These are phyloP conservation scores for Drosophila siamana DNA, from an alignment of 2,888 invertebrate genomes.

Conservation along the genomic window DNA sequence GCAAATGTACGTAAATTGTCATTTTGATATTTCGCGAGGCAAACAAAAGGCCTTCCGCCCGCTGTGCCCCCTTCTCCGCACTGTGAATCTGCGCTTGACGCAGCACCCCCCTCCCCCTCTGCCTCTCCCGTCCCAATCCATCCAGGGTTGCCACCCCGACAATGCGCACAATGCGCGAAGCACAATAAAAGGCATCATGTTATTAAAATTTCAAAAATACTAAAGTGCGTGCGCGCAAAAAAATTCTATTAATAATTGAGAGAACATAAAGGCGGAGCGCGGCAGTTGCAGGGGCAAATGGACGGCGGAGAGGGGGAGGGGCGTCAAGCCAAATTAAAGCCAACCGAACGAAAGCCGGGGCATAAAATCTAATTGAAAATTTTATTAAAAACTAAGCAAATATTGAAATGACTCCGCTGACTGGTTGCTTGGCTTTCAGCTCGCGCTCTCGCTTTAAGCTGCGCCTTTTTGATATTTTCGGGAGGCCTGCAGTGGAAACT, in stretches of 20 bases:
- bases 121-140: not conserved
- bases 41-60: conserved; percentile 63
- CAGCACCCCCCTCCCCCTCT: not conserved
- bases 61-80: conserved; percentile 43
- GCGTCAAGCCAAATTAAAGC: conserved; percentile 58
- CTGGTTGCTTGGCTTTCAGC: not conserved
- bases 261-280: conserved; percentile 12
- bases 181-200: conserved; percentile 76
- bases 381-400: conserved; percentile 69
- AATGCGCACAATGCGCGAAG: conserved; percentile 59
- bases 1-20: conserved; percentile 77
- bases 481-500: conserved; percentile 2
- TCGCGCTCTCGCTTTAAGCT: conserved; percentile 21
- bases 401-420: conserved; percentile 25
- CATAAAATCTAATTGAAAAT: conserved; percentile 72
- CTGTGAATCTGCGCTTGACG: conserved; percentile 32
- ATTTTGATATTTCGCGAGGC: conserved; percentile 72
- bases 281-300: too few relatives aligned
- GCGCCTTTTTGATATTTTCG: not conserved
- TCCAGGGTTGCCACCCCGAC: conserved; percentile 16
- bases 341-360: conserved; percentile 23
- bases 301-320: not conserved
- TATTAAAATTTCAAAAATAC: conserved; percentile 79
- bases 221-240: conserved; percentile 65
- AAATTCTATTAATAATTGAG: conserved; percentile 74